phyloP scores from a whole-genome alignment of 2,888 invertebrate species.

The Acheta domesticus region DNA sequence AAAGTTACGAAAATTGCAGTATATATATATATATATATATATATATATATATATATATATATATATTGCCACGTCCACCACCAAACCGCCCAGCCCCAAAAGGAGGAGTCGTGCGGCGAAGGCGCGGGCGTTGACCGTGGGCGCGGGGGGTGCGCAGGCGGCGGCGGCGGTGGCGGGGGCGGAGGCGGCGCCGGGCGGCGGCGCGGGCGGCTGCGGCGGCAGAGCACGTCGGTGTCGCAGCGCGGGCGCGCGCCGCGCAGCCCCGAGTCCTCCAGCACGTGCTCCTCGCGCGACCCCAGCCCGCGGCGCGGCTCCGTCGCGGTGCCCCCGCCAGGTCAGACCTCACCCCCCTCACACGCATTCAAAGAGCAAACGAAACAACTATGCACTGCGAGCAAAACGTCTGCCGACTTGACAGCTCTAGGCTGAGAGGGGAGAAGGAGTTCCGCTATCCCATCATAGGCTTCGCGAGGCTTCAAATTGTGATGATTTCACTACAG shows the following conservation, averaged over 20 bases:
- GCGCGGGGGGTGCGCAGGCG: not conserved
- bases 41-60: too few relatives aligned
- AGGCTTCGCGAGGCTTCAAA: too few relatives aligned
- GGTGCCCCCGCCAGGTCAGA: conserved; percentile 59
- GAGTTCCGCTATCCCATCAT: too few relatives aligned
- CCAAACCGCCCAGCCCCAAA: too few relatives aligned
- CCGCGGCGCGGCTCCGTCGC: conserved; percentile 56
- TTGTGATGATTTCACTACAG: too few relatives aligned
- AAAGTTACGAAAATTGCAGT: too few relatives aligned
- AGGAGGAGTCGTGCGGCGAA: conserved; percentile 49
- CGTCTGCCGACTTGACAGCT: too few relatives aligned
- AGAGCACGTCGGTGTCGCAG: conserved; percentile 62
- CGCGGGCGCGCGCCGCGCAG: conserved; percentile 45
- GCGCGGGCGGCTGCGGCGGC: conserved; percentile 67
- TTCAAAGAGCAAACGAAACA: conserved; percentile 45
- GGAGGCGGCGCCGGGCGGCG: conserved; percentile 82
- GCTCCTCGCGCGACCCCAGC: conserved; percentile 73
- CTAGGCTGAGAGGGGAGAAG: too few relatives aligned
- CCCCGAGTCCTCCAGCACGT: conserved; percentile 58
- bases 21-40: too few relatives aligned
- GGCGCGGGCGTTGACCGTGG: conserved; percentile 58
- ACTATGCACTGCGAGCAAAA: too few relatives aligned
- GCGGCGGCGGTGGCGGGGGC: not conserved
- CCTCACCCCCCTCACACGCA: conserved; percentile 45
- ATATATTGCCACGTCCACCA: too few relatives aligned